Evolutionary conservation across 2,113 vertebrate species (phyloP), one percentile per base, ranked within the genome.

Genomic region (Psilopsiagon aurifrons): DNA sequence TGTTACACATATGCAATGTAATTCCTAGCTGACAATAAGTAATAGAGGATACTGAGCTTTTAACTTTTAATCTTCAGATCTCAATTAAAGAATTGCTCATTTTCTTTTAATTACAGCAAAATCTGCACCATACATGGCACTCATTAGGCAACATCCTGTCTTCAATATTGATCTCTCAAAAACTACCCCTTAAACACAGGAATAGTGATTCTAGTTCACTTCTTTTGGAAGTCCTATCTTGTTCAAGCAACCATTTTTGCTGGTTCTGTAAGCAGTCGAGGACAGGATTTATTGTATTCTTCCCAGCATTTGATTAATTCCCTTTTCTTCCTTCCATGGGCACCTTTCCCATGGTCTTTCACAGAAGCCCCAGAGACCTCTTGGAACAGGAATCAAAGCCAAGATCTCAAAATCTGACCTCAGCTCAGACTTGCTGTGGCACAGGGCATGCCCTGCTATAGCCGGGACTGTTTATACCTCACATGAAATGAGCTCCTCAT

Each of bases 51-150:
- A 95, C n/a, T 39, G 67, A 95, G 90, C 88, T 96, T 86, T 95
- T 76, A 77, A 66, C 91, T 97, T 97, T 59, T 82, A 90, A 92
- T 96, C 80, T 93, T 82, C 95, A 88, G 75, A 94, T 95, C 86
- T 90, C 95, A 96, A 86, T 97, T 93, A 97, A 94, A 93, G 88
- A 83, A 64, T 70, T 92, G 81, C 95, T 97, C 90, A 62, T 96
- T 95, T 95, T 94, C 92, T 88, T 93, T 96, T 97, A 96, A 97
- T 98, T 97, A 95, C 94, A 91, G 69, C 0, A 0, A 94, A 94
- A 96, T 85, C 75, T 83, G 85, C 60, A 59, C 71, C 31, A 28
- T 44, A 23, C 57, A 4, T 11, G 64, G 79, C 35, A 33, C 57
- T 88, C 86, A 79, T 90, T 66, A 84, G 75, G 44, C 90, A 92